These are phyloP conservation scores for Platyscapa corneri DNA, from an alignment of 1,140 invertebrate genomes.

Conservation along the genomic window DNA sequence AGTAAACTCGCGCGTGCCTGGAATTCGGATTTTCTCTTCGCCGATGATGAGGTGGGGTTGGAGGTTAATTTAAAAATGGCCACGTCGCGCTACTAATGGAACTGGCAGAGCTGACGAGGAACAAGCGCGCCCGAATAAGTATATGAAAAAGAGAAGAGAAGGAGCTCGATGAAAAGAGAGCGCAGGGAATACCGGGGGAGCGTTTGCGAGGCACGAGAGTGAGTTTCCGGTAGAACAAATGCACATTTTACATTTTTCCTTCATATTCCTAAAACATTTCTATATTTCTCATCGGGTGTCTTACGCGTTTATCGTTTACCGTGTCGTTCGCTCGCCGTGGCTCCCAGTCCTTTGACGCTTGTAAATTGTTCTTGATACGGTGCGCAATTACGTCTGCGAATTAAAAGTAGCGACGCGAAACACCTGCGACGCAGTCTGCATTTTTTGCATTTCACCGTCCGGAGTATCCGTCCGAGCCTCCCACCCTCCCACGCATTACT, in stretches of 20 bases:
- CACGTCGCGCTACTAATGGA: constrained; percentile 41
- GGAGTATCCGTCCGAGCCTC: no score
- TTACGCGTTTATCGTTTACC: no score
- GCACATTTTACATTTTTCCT: neutral
- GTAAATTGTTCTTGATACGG: no score
- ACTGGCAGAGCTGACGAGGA: constrained; percentile 18
- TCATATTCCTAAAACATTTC: neutral
- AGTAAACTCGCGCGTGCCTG: constrained; percentile 34
- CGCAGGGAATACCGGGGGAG: neutral
- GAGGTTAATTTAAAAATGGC: constrained; percentile 52
- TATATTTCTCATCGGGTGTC: neutral
- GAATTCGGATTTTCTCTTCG: constrained; percentile 40
- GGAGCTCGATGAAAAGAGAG: neutral
- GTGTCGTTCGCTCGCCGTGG: no score
- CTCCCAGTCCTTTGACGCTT: no score
- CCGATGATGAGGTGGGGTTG: constrained; percentile 6
- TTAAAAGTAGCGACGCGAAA: no score
- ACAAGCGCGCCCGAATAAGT: constrained; percentile 16
- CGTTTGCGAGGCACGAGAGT: no score
- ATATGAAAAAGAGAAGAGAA: constrained; percentile 13
- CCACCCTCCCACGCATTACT: no score
- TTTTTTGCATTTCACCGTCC: no score
- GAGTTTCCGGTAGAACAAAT: neutral
- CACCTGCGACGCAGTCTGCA: no score
- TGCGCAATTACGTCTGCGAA: no score